Evolutionary conservation across 2,888 invertebrate species (phyloP).

Genomic region (Latrodectus elegans): DNA sequence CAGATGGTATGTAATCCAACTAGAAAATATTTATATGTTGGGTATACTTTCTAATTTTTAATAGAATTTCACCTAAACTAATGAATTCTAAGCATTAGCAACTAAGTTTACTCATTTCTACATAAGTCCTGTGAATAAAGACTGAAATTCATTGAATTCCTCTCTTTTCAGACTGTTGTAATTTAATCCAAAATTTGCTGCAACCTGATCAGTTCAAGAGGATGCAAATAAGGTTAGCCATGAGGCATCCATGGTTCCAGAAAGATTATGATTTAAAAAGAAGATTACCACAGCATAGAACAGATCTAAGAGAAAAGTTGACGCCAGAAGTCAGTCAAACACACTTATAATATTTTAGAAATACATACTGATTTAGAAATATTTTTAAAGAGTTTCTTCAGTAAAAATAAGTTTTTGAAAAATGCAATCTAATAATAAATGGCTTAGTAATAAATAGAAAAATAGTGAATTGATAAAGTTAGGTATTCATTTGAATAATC

Average conservation of each 20-base stretch:
- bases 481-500: too few relatives aligned
- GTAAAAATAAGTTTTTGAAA: too few relatives aligned
- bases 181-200: slow-evolving; percentile 42
- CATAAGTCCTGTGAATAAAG: neutral
- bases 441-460: too few relatives aligned
- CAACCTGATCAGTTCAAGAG: slow-evolving; percentile 47
- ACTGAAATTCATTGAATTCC: neutral
- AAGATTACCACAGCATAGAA: slow-evolving; percentile 23
- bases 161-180: slow-evolving; percentile 38
- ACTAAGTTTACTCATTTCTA: neutral
- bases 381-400: too few relatives aligned
- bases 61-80: neutral
- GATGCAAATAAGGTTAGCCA: slow-evolving; percentile 7
- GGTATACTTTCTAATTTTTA: neutral
- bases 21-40: neutral
- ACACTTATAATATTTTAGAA: too few relatives aligned
- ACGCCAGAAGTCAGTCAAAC: slow-evolving; percentile 17
- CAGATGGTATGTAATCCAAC: too few relatives aligned
- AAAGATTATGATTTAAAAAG: slow-evolving; percentile 22
- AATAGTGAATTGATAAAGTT: too few relatives aligned
- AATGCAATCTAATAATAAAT: too few relatives aligned
- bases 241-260: slow-evolving; percentile 35
- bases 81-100: neutral
- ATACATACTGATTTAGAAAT: too few relatives aligned
- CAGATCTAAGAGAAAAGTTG: slow-evolving; percentile 34